These are phyloP conservation scores for Holothuria glaberrima DNA, from an alignment of 35 echinoderm and acorn worm species.

Conservation along the genomic window DNA sequence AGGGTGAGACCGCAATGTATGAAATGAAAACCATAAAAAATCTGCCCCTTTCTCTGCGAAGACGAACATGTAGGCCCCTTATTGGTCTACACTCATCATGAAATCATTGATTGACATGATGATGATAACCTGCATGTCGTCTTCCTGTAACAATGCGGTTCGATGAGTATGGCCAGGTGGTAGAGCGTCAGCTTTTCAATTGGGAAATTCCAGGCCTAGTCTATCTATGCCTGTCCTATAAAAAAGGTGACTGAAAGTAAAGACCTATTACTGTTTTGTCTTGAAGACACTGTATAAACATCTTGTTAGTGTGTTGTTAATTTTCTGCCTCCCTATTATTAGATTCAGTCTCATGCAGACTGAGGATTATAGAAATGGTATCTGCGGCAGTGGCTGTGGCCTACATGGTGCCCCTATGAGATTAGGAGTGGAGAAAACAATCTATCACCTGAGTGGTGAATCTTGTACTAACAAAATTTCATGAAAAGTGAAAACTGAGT, in stretches of 20 bases:
- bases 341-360: neutral
- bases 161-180: neutral
- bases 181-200: neutral
- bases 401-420: neutral
- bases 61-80: neutral
- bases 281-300: neutral
- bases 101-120: no score
- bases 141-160: neutral
- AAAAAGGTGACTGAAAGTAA: no score
- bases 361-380: neutral
- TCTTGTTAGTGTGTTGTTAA: neutral
- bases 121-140: neutral
- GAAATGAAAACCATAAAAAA: neutral
- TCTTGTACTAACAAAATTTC: no score
- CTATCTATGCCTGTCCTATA: neutral
- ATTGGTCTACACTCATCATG: neutral
- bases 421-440: neutral
- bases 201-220: constrained; percentile 4
- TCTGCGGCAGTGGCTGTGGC: neutral
- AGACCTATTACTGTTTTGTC: no score
- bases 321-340: neutral
- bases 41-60: neutral
- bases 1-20: neutral
- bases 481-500: no score
- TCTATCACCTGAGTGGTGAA: no score